Percentiles rank a stretch among this genome's conserved stretches.
Evolutionary conservation across 2,888 invertebrate species (phyloP).

Genomic region (Caenorhabditis sp.): DNA sequence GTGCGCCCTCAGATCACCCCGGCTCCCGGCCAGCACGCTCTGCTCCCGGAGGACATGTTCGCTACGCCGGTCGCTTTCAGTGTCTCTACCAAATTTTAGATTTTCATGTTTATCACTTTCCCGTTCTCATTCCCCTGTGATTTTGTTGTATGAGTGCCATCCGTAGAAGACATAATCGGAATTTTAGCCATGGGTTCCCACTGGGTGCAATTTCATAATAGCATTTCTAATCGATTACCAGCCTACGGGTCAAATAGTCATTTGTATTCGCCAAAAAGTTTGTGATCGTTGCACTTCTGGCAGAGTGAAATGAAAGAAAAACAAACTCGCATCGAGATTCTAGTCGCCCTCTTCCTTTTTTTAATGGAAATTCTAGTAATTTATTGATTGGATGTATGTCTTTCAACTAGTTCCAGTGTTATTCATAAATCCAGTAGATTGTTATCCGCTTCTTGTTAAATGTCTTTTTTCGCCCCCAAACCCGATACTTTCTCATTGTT

Average conservation of each 20-base stretch:
- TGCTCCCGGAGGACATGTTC: conserved; percentile 64
- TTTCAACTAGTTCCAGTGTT: conserved; percentile 17
- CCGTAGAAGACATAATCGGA: conserved; percentile 34
- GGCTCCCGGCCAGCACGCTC: conserved; percentile 49
- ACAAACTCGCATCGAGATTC: background rate
- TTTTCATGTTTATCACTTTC: background rate
- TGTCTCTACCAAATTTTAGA: conserved; percentile 59
- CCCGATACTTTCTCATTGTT: conserved; percentile 12
- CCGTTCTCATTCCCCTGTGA: background rate
- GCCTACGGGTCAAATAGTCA: conserved; percentile 9
- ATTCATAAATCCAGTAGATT: background rate
- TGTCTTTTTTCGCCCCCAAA: too few relatives aligned
- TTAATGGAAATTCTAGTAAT: conserved; percentile 5
- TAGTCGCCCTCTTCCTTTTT: background rate
- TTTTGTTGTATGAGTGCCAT: conserved; percentile 27
- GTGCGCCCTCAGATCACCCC: conserved; percentile 66
- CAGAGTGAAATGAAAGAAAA: too few relatives aligned
- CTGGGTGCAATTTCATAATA: conserved; percentile 40
- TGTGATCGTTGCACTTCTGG: too few relatives aligned
- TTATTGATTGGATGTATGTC: conserved; percentile 22
- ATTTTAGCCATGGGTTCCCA: conserved; percentile 22
- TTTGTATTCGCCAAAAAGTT: background rate
- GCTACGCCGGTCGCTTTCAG: conserved; percentile 64
- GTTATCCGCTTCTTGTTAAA: conserved; percentile 6
- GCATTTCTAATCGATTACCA: conserved; percentile 32